Base-by-base conservation (phyloP, 2,113 vertebrate genomes). In the Corvus hawaiiensis region DNA sequence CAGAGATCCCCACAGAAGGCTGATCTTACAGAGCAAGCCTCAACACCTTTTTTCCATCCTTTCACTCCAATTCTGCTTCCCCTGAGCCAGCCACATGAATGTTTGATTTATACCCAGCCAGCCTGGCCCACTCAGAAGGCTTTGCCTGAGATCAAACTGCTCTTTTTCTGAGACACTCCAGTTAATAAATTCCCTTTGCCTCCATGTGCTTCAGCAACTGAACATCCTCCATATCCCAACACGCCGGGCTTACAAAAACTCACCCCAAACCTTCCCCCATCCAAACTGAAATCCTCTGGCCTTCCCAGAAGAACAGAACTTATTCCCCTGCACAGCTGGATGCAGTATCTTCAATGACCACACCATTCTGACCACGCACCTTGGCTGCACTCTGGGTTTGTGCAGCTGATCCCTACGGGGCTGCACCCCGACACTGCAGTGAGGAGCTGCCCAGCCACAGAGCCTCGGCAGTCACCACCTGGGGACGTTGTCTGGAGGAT, bases 321-420 rank as follows among this genome's bases (percentile, higher is more conserved):
- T 1, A 4, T 1, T 64, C 6, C 66, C 54, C 58, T 41, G 49
- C 15, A 1, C 20, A 55, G 32, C 33, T 43, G 58, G 41, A 18
- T 9, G 26, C 8, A 16, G 0, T 3, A 8, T 1, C 54, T n/a
- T 28, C 17, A 23, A 4, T 33, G 48, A 35, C 5, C 3, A 18
- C 13, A 3, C 1, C 21, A 3, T 5, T 7, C 10, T 24, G 44
- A 28, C 27, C 20, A 7, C 0, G 5, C 3, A 11, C 0, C 0
- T 6, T 7, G 30, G 51, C 10, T 48, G 44, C 22, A 2, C 10
- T 20, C 13, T 10, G 48, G 41, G 7, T 11, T 19, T 32, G 64
- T 28, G 51, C 56, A 6, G 32, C 28, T 16, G 14, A 14, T n/a
- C 48, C 67, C 16, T 6, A 2, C 1, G 41, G 78, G 28, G 23